Evolutionary conservation across 1,140 invertebrate genomes (phyloP), one percentile per base, ranked within the genome.

Genomic region (Drosophila repletoides): DNA sequence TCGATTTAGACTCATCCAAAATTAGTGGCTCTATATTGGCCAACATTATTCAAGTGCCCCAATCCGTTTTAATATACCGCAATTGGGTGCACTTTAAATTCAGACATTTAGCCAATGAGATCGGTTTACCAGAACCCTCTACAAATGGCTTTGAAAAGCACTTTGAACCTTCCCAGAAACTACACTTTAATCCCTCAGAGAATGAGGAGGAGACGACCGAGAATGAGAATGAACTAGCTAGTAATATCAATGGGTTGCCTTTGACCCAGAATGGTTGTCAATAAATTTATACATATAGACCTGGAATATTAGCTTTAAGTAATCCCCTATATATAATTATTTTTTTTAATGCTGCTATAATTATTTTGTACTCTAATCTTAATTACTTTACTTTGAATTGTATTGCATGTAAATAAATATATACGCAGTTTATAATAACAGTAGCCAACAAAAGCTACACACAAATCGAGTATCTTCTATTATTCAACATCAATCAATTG

Each of bases 41-140:
- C 17, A 70, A 45, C 22, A 76, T 81, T 7, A 7, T 81, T 0
- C 40, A 69, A 3, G 43, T 81, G 3, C 77, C 76, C 0, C 38
- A 41, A 6, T 36, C 49, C 0, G 31, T 76, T 26, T 10, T 76
- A 9, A 48, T 9, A 9, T 76, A 81, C 22, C 49, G 77, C 0
- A 26, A 60, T n/a, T 81, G 77, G 77, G 72, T 81, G 17, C 59
- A 83, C 6, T 58, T 5, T 19, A 76, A 52, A n/a, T 83, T 83
- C 14, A 19, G 24, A 2, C 55, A 81, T 17, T 28, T 80, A n/a
- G 3, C 29, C 14, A 28, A 2, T 21, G n/a, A n/a, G n/a, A 38
- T 22, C 5, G 12, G 9, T 5, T 12, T 3, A 3, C 5, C n/a
- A 9, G 7, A 29, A 19, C 24, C 34, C 3, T n/a, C n/a, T n/a